These are phyloP conservation scores for Cerastis leucographa DNA, from an alignment of 2,888 invertebrate genomes.

Conservation along the genomic window DNA sequence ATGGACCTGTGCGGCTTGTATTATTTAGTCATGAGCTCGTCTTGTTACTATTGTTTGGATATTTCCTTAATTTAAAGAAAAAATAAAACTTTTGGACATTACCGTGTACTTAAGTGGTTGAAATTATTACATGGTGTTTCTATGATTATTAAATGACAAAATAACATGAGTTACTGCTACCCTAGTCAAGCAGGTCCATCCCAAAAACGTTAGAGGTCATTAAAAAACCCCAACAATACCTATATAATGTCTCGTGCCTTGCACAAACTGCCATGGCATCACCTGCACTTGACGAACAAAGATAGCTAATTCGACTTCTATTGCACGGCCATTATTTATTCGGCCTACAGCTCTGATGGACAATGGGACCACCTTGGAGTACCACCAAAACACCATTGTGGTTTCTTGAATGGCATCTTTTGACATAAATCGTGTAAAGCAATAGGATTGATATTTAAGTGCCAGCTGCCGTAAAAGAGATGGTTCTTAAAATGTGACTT, in stretches of 20 bases:
- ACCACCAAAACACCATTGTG: slow-evolving; percentile 79
- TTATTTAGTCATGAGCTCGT: too few relatives aligned
- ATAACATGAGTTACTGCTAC: not conserved
- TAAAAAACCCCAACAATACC: slow-evolving; percentile 44
- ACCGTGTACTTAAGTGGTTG: too few relatives aligned
- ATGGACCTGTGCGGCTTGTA: too few relatives aligned
- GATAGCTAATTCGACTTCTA: slow-evolving; percentile 81
- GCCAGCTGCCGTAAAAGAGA: slow-evolving; percentile 55
- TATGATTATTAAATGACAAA: too few relatives aligned
- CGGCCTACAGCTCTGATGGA: slow-evolving; percentile 44
- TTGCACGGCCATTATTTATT: slow-evolving; percentile 69
- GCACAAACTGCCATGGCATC: slow-evolving; percentile 48
- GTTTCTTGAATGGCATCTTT: slow-evolving; percentile 65
- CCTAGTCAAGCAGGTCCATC: slow-evolving; percentile 6
- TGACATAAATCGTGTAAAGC: slow-evolving; percentile 66
- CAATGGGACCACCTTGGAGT: slow-evolving; percentile 81
- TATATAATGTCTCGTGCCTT: slow-evolving; percentile 74
- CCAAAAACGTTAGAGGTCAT: slow-evolving; percentile 34
- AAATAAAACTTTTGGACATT: too few relatives aligned
- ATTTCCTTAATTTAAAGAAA: too few relatives aligned
- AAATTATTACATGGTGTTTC: too few relatives aligned
- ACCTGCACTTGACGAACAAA: slow-evolving; percentile 76
- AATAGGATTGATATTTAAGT: slow-evolving; percentile 58
- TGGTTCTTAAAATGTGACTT: not conserved
- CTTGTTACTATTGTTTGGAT: too few relatives aligned